A percentile compares a stretch with the other conserved stretches of the same genome.
These are phyloP conservation scores for Dastarcus helophoroides DNA, from an alignment of 2,888 invertebrate species.

Conservation along the genomic window DNA sequence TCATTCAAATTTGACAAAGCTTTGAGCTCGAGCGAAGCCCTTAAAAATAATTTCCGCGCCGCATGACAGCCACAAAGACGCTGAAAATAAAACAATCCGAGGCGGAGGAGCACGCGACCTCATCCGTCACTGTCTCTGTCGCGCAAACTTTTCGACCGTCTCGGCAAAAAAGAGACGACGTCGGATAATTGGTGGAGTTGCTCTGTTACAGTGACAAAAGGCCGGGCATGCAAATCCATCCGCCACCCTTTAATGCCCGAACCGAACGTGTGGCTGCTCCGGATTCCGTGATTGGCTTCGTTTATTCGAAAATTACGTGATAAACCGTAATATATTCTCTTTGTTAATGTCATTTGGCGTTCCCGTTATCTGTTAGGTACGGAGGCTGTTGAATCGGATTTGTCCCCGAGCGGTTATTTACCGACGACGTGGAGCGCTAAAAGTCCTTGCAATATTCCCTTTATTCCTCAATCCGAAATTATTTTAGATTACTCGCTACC, in stretches of 20 bases:
- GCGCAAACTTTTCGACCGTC: too few species aligned
- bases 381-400: too few species aligned
- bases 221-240: slow-evolving; percentile 24
- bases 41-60: slow-evolving; percentile 29
- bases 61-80: slow-evolving; percentile 26
- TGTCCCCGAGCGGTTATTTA: too few species aligned
- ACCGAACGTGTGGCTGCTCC: slow-evolving; percentile 9
- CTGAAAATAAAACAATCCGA: slow-evolving; percentile 27
- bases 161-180: slow-evolving; percentile 14
- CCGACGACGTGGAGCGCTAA: too few species aligned
- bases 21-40: slow-evolving; percentile 21
- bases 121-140: slow-evolving; percentile 3
- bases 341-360: slow-evolving; percentile 1
- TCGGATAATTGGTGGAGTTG: slow-evolving; percentile 24
- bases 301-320: slow-evolving; percentile 1
- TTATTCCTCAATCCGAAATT: too few species aligned
- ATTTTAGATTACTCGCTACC: too few species aligned
- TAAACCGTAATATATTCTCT: not conserved
- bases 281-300: slow-evolving; percentile 2
- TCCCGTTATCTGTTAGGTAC: not conserved
- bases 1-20: slow-evolving; percentile 22
- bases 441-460: too few species aligned
- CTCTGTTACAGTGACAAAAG: slow-evolving; percentile 25
- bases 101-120: slow-evolving; percentile 10
- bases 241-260: slow-evolving; percentile 12